Evolutionary conservation across 2,113 vertebrate species (phyloP).

Genomic region (Centropus unirufus): DNA sequence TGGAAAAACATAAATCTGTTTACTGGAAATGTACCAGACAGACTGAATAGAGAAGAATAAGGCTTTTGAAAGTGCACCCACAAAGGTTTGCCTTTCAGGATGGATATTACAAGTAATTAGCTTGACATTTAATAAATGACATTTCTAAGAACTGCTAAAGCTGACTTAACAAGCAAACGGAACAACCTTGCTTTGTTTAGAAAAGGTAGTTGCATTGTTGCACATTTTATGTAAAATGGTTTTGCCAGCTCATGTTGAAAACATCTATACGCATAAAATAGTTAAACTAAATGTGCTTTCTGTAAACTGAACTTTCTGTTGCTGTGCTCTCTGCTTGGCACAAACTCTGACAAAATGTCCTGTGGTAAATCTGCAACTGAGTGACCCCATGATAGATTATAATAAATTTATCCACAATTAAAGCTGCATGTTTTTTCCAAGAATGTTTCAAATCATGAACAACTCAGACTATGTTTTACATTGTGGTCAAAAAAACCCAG

Average conservation of each 20-base stretch:
- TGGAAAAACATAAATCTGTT: slow-evolving; percentile 22
- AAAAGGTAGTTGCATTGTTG: slow-evolving; percentile 40
- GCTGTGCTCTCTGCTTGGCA: neutral
- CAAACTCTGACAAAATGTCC: slow-evolving; percentile 13
- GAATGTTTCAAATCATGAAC: neutral
- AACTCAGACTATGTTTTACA: neutral
- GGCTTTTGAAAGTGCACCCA: slow-evolving; percentile 39
- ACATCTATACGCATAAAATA: slow-evolving; percentile 42
- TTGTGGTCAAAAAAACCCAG: neutral
- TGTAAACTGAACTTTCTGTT: slow-evolving; percentile 16
- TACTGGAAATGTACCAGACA: slow-evolving; percentile 50
- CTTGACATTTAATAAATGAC: slow-evolving; percentile 66
- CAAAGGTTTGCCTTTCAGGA: slow-evolving; percentile 54
- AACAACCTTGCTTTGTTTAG: slow-evolving; percentile 37
- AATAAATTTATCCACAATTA: slow-evolving; percentile 44
- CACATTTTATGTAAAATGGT: slow-evolving; percentile 23
- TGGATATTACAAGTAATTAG: slow-evolving; percentile 67
- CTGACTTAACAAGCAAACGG: slow-evolving; percentile 32
- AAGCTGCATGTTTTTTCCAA: slow-evolving; percentile 22
- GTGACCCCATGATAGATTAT: neutral
- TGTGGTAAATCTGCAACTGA: slow-evolving; percentile 38
- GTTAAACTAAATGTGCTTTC: slow-evolving; percentile 32
- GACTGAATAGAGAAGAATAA: slow-evolving; percentile 21
- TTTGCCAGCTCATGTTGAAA: slow-evolving; percentile 50
- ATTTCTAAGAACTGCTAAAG: slow-evolving; percentile 58